Evolutionary conservation across 2,888 invertebrate species (phyloP).

Genomic region (Xanthorhoe spadicearia): DNA sequence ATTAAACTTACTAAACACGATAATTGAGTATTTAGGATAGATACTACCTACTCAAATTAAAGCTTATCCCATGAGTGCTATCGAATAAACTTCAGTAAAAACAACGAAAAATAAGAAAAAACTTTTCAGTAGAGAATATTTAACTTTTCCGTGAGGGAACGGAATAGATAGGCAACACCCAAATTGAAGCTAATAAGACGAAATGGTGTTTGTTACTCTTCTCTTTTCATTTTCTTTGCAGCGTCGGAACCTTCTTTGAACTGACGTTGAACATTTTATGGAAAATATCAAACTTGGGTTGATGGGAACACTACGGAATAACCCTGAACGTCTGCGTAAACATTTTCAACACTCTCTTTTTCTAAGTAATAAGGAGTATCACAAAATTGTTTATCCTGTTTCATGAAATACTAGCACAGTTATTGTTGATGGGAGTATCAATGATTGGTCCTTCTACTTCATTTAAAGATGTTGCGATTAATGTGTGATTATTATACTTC

Average conservation of each 20-base stretch:
- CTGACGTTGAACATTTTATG: conserved; percentile 29
- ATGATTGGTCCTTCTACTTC: too few relatives aligned
- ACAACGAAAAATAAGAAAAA: not conserved
- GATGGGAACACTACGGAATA: conserved; percentile 18
- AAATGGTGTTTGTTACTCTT: conserved; percentile 51
- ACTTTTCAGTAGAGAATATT: conserved; percentile 27
- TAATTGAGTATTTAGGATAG: not conserved
- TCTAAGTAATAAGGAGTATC: not conserved
- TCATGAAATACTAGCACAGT: not conserved
- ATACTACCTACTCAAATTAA: not conserved
- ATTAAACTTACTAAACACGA: not conserved
- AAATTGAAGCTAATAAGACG: conserved; percentile 57
- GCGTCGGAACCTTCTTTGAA: conserved; percentile 27
- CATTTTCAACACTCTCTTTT: conserved; percentile 4
- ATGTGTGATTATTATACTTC: too few relatives aligned
- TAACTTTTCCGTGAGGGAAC: conserved; percentile 38
- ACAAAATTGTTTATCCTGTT: not conserved
- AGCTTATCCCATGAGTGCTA: not conserved
- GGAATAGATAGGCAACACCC: conserved; percentile 43
- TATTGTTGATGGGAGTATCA: too few relatives aligned
- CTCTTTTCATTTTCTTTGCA: conserved; percentile 44
- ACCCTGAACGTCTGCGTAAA: conserved; percentile 7
- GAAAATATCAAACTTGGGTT: conserved; percentile 22
- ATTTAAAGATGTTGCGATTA: too few relatives aligned
- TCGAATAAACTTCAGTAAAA: conserved; percentile 1